These are phyloP conservation scores for Gracilinanus agilis DNA, from an alignment of 2,113 vertebrate genomes.

Conservation along the genomic window DNA sequence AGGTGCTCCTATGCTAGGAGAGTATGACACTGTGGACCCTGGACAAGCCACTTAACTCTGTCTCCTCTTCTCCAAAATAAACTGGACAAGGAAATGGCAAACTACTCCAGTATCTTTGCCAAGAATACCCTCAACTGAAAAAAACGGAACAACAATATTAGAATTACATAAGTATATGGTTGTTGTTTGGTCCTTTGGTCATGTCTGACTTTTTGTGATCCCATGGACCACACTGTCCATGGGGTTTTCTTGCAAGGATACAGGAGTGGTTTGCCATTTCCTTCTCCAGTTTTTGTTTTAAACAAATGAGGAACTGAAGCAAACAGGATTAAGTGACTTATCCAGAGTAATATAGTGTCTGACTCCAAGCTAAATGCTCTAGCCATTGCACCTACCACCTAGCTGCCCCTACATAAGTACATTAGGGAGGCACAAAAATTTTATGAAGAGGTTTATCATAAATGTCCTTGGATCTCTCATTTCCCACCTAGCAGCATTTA, in stretches of 20 bases:
- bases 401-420: not conserved
- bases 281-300: not conserved
- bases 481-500: not conserved
- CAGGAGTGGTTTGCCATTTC: not conserved
- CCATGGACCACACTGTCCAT: too few relatives aligned
- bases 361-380: not conserved
- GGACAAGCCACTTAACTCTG: too few relatives aligned
- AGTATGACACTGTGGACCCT: too few relatives aligned
- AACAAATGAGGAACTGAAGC: not conserved
- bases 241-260: not conserved
- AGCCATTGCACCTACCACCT: not conserved
- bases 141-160: too few relatives aligned
- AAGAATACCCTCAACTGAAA: too few relatives aligned
- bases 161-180: too few relatives aligned
- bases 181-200: too few relatives aligned
- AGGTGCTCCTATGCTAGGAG: too few relatives aligned
- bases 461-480: not conserved
- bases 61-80: too few relatives aligned
- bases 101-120: too few relatives aligned
- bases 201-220: too few relatives aligned
- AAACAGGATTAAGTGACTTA: not conserved
- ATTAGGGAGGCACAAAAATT: not conserved
- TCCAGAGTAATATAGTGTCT: not conserved
- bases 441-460: not conserved
- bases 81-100: too few relatives aligned